Percentiles rank a stretch among this genome's conserved stretches.
phyloP scores from a whole-genome alignment of 2,797 vertebrate species.

The Stomatorhinus walkeri region DNA sequence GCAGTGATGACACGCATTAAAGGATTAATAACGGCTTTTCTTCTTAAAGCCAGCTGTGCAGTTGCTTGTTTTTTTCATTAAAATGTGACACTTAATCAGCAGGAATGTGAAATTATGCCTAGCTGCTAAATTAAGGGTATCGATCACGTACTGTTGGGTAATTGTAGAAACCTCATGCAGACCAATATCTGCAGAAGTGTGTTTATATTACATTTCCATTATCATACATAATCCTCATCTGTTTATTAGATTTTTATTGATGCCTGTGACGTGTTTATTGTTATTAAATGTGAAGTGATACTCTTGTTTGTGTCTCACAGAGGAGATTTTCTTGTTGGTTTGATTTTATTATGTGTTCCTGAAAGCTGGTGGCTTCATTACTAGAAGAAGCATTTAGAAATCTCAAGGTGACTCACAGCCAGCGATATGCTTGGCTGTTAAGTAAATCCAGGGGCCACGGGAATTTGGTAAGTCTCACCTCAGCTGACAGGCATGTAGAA shows the following conservation, averaged over 20 bases:
- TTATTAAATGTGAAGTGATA: background rate
- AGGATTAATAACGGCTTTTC: background rate
- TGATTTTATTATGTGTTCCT: background rate
- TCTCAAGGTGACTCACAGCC: background rate
- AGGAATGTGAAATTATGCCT: background rate
- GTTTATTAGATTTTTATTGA: conserved; percentile 5
- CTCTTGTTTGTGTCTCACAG: background rate
- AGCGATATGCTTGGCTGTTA: background rate
- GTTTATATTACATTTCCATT: background rate
- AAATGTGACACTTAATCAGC: conserved; percentile 9
- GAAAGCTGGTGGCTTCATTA: background rate
- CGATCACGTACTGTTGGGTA: background rate
- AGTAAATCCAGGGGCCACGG: background rate
- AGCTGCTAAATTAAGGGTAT: background rate
- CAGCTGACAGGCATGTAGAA: background rate
- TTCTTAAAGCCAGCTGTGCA: background rate
- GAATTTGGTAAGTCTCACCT: background rate
- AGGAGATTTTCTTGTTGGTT: background rate
- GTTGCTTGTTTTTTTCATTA: background rate
- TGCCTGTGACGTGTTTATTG: background rate
- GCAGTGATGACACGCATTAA: background rate
- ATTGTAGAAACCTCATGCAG: background rate
- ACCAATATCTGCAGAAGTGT: background rate
- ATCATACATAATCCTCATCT: background rate
- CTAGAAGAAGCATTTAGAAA: background rate